phyloP scores from a whole-genome alignment of 2,113 vertebrate species.

The Limanda limanda region DNA sequence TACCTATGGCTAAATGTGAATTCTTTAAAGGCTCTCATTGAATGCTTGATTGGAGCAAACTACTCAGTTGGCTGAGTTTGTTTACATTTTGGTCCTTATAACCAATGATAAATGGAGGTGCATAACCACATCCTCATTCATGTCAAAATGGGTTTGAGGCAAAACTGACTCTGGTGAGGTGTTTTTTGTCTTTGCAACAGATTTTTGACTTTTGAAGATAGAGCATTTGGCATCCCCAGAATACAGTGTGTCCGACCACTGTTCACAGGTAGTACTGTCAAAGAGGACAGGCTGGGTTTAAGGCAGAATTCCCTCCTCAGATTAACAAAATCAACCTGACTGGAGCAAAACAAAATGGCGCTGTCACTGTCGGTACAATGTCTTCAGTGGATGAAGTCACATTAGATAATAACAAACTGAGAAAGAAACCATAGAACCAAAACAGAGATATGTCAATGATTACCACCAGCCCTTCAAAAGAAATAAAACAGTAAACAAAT shows the following conservation, averaged over 20 bases:
- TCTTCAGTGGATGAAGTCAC: conserved; percentile 54
- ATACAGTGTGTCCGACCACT: conserved; percentile 64
- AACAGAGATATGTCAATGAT: conserved; percentile 51
- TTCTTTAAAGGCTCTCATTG: conserved; percentile 76
- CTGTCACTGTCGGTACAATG: conserved; percentile 65
- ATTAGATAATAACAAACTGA: conserved; percentile 49
- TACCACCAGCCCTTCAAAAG: conserved; percentile 33
- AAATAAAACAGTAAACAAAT: conserved; percentile 3
- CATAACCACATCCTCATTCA: conserved; percentile 63
- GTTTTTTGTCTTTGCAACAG: conserved; percentile 55
- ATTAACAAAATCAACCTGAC: conserved; percentile 65
- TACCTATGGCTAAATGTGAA: conserved; percentile 45
- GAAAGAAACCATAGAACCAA: conserved; percentile 41
- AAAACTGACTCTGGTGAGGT: conserved; percentile 64
- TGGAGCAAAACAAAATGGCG: conserved; percentile 51
- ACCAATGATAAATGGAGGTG: conserved; percentile 75
- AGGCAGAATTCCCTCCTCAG: conserved; percentile 77
- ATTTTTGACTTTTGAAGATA: conserved; percentile 45
- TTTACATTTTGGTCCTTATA: conserved; percentile 83
- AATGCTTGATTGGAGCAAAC: conserved; percentile 75
- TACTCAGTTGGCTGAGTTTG: conserved; percentile 72
- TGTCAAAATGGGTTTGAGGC: conserved; percentile 77
- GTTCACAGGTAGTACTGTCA: conserved; percentile 80
- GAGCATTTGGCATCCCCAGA: conserved; percentile 74
- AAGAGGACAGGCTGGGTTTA: conserved; percentile 80